A percentile compares a stretch with the other conserved stretches of the same genome.
These are phyloP conservation scores for Lepilemur ruficaudatus DNA, from an alignment of 2,797 vertebrate species.

Conservation along the genomic window DNA sequence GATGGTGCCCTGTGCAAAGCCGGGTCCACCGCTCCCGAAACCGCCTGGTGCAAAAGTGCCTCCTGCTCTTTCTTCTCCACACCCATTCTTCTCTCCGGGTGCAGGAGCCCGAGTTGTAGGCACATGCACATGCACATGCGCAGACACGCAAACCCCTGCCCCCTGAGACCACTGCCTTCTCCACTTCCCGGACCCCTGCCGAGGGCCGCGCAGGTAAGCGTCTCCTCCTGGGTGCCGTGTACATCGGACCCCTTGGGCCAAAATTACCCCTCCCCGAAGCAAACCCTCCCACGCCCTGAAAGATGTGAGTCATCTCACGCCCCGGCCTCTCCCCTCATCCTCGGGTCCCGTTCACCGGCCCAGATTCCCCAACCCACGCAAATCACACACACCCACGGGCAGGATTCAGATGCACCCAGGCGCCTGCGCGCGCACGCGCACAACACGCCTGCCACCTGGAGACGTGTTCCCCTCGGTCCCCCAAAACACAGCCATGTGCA, in stretches of 20 bases:
- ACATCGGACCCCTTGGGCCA: neutral
- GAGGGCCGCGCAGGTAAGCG: neutral
- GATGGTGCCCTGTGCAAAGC: neutral
- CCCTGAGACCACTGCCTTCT: rapidly evolving
- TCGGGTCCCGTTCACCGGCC: constrained; percentile 60
- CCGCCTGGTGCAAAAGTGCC: neutral
- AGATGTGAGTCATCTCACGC: constrained; percentile 72
- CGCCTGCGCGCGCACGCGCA: constrained; percentile 17
- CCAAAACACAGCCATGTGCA: neutral
- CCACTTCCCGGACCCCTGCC: rapidly evolving
- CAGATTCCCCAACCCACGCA: constrained; percentile 67
- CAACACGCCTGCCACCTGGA: constrained; percentile 20
- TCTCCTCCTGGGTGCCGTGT: neutral
- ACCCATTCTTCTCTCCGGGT: neutral
- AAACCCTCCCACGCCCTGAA: constrained; percentile 63
- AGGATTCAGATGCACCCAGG: constrained; percentile 34
- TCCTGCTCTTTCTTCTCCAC: neutral
- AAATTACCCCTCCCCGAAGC: constrained; percentile 35
- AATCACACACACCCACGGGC: constrained; percentile 71
- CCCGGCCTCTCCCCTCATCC: constrained; percentile 66
- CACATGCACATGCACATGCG: rapidly evolving
- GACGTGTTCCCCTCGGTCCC: neutral
- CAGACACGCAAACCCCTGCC: rapidly evolving
- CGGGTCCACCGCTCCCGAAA: neutral
- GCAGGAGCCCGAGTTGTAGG: neutral